Base-by-base conservation (phyloP, 2,113 vertebrate genomes). In the Lamprotornis superbus region DNA sequence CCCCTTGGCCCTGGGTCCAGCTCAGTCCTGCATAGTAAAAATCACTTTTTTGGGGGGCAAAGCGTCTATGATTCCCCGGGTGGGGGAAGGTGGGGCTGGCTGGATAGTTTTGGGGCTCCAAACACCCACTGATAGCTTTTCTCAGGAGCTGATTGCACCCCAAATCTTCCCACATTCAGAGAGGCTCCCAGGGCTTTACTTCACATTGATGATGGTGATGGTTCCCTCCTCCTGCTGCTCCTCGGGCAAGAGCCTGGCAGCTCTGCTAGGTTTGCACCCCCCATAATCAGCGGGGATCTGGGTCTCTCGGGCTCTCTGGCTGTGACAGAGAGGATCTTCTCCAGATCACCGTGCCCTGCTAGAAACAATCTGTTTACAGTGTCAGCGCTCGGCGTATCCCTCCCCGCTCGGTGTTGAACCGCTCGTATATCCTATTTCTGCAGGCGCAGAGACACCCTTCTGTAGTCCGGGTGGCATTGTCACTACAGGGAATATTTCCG, bases 341-440 rank as follows among this genome's bases (percentile, higher is more conserved):
- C 64, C 47, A 71, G 42, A 65, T 83, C 15, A 5, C 90, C 3
- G 0, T 88, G 75, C 61, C 40, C 82, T 95, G 95, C 87, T 93
- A 95, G 61, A 95, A 95, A 80, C 89, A 82, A 93, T 92, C 89
- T 95, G 81, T 89, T 95, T 89, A 89, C 16, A 57, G 37, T 69
- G 74, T 82, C 81, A 91, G 81, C 0, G 3, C 67, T 65, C 3
- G 1, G 86, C 0, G 0, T 39, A 63, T 64, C 64, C 68, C 24
- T 83, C 47, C 64, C 71, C 1, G 0, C 64, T 75, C 2, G 0
- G 42, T 31, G 56, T 18, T 59, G 78, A 89, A 55, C 52, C 1
- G 2, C 80, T 68, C 4, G 5, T 44, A 91, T 89, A 94, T 84
- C 49, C 57, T 71, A 44, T 89, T 94, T 83, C 86, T 74, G 76